phyloP scores from a whole-genome alignment of 2,888 invertebrate species.

The Strigamia transsilvanica region DNA sequence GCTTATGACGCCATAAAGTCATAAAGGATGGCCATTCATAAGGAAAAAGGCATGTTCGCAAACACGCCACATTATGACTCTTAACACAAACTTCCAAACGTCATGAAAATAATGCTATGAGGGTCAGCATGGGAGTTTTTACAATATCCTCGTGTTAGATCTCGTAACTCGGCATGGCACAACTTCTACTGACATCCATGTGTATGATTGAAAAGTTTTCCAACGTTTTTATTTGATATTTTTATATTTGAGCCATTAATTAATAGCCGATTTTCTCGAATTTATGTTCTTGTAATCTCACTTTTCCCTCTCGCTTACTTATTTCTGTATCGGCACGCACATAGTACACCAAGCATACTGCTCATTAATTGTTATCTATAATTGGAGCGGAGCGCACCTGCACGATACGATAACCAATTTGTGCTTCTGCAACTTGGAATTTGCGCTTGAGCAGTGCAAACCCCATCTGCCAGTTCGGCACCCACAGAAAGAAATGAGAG shows the following conservation, averaged over 20 bases:
- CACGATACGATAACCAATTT: conserved; percentile 48
- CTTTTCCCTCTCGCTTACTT: neutral
- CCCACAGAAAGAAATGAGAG: conserved; percentile 15
- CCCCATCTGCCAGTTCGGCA: conserved; percentile 45
- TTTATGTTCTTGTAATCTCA: neutral
- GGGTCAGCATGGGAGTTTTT: too few species aligned
- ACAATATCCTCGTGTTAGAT: too few species aligned
- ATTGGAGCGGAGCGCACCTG: conserved; percentile 36
- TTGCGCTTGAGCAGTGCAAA: conserved; percentile 18
- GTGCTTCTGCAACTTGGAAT: conserved; percentile 4
- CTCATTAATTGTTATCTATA: conserved; percentile 40
- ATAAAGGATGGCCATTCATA: too few species aligned
- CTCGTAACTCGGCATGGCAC: too few species aligned
- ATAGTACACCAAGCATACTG: neutral
- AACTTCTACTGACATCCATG: too few species aligned
- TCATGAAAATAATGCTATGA: too few species aligned
- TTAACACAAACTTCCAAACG: too few species aligned
- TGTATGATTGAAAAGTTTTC: neutral
- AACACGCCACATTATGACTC: too few species aligned
- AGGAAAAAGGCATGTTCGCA: too few species aligned
- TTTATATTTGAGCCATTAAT: neutral
- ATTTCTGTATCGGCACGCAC: neutral
- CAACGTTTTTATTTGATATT: neutral
- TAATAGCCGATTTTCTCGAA: neutral
- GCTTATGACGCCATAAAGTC: too few species aligned